phyloP scores from a whole-genome alignment of 2,797 vertebrate genomes.

The Selene dorsalis region DNA sequence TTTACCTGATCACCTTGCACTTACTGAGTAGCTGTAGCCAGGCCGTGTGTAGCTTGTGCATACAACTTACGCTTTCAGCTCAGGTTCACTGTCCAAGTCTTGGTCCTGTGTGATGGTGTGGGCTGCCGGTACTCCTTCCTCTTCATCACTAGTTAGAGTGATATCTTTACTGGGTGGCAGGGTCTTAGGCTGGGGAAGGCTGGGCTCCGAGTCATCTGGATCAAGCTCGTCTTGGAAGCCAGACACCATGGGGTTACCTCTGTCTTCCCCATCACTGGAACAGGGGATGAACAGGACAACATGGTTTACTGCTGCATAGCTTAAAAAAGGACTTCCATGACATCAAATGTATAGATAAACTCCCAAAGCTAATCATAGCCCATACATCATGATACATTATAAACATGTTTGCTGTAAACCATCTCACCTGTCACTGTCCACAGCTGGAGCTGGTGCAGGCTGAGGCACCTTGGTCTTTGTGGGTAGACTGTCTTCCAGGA shows the following conservation, averaged over 20 bases:
- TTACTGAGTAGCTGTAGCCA: no score
- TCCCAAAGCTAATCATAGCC: background rate
- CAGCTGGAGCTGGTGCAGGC: background rate
- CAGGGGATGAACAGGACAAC: background rate
- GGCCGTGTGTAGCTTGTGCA: no score
- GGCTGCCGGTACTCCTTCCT: conserved; percentile 64
- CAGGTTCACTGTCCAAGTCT: conserved; percentile 77
- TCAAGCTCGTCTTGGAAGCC: conserved; percentile 95
- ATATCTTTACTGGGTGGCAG: conserved; percentile 82
- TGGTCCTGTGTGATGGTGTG: conserved; percentile 63
- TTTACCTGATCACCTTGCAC: no score
- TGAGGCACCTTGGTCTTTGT: conserved; percentile 74
- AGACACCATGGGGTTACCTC: conserved; percentile 94
- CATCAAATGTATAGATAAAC: no score
- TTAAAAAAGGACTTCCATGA: no score
- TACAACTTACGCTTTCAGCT: conserved; percentile 82
- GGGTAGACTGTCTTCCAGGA: conserved; percentile 88
- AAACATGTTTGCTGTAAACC: background rate
- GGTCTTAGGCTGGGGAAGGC: conserved; percentile 58
- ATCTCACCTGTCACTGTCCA: conserved; percentile 92
- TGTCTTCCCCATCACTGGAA: conserved; percentile 88
- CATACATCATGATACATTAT: background rate
- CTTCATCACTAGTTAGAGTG: conserved; percentile 90
- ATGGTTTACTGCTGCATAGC: background rate
- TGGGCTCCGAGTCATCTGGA: conserved; percentile 84